phyloP scores from a whole-genome alignment of 2,888 invertebrate species.

The Biston stratarius region DNA sequence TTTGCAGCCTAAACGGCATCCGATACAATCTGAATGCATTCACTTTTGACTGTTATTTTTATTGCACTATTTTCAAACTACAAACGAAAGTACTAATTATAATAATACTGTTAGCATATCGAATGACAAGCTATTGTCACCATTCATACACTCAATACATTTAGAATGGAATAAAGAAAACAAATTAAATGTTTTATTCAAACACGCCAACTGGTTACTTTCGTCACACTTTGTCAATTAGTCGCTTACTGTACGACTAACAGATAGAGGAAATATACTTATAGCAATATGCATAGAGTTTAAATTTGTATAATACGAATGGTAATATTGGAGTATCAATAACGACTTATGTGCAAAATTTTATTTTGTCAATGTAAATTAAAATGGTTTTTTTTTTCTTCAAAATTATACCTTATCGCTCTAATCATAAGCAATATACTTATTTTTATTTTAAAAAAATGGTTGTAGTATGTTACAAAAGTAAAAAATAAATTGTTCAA shows the following conservation, averaged over 20 bases:
- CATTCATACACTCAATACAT: slow-evolving; percentile 66
- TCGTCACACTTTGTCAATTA: slow-evolving; percentile 66
- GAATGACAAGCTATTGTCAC: slow-evolving; percentile 63
- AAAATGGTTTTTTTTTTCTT: not conserved
- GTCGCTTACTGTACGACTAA: slow-evolving; percentile 29
- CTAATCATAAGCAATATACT: not conserved
- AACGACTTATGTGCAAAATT: not conserved
- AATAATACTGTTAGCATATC: slow-evolving; percentile 74
- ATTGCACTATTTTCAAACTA: slow-evolving; percentile 13
- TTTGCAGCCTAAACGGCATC: too few relatives aligned
- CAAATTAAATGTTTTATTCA: slow-evolving; percentile 84
- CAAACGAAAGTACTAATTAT: slow-evolving; percentile 56
- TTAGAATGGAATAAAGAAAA: slow-evolving; percentile 72
- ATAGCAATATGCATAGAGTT: slow-evolving; percentile 27
- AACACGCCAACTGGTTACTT: slow-evolving; percentile 73
- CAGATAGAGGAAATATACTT: not conserved
- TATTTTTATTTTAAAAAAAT: not conserved
- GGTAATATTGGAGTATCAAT: not conserved
- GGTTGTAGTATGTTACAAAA: not conserved
- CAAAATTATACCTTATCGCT: not conserved
- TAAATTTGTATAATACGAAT: slow-evolving; percentile 20
- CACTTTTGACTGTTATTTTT: not conserved
- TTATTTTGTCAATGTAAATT: not conserved
- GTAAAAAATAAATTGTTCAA: not conserved
- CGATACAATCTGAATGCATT: too few relatives aligned